These are phyloP conservation scores for Choloepus hoffmanni DNA, from an alignment of 2,113 vertebrate genomes.

Conservation along the genomic window DNA sequence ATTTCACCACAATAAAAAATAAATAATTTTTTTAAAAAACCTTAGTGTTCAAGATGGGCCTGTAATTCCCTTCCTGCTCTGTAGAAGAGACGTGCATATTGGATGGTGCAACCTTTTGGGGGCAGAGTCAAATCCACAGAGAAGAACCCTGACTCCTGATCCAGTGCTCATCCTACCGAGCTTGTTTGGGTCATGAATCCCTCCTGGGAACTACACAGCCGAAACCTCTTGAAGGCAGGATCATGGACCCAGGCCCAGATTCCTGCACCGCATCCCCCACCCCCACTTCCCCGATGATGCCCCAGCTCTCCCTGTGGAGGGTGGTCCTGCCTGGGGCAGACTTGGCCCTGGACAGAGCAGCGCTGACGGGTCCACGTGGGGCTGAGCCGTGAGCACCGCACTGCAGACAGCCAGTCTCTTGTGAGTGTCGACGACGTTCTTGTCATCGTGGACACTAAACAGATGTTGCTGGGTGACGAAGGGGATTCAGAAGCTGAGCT, in stretches of 20 bases:
- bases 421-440: background rate
- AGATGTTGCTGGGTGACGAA: background rate
- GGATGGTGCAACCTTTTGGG: no score
- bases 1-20: no score
- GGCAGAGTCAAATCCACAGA: no score
- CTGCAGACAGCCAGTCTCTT: background rate
- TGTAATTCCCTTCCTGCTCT: no score
- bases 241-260: background rate
- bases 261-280: no score
- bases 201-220: background rate
- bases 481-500: background rate
- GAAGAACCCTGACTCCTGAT: no score
- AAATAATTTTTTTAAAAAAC: background rate
- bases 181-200: background rate
- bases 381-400: rapidly evolving
- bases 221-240: background rate
- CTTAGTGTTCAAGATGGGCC: background rate
- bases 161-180: no score
- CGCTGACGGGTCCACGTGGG: rapidly evolving
- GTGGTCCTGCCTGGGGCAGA: background rate
- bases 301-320: background rate
- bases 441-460: background rate
- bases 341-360: background rate
- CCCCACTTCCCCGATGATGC: background rate
- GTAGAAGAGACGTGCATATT: no score